Base-by-base conservation (phyloP, 2,888 invertebrate species). In the Tyria jacobaeae region DNA sequence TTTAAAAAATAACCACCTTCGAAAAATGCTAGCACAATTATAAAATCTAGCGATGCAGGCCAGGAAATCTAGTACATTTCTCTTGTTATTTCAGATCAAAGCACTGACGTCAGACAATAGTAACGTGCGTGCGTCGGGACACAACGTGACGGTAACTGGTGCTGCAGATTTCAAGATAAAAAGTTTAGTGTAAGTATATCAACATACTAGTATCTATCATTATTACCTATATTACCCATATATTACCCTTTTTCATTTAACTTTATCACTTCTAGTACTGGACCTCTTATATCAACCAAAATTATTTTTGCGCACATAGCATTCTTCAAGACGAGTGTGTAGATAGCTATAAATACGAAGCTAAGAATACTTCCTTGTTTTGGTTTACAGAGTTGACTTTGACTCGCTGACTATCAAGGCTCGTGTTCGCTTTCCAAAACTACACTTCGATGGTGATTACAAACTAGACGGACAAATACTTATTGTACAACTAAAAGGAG, bases 401-500 rank as follows among this genome's bases (percentile, higher is more conserved):
- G 88, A 94, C 15, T 92, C 94, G 5, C 71, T 94, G 17, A 89
- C 84, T 3, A 94, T 95, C 67, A 84, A 85, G 24, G 89, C 91
- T 5, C 91, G 89, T 2, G 86, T 96, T 0, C 89, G 87, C 2
- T 89, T 96, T 70, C 95, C 95, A 0, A 89, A 87, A 62, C 84
- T 96, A 21, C 89, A 90, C 71, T 89, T 96, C 48, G 91, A 94
- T 0, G 95, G 95, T 0, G 85, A 87, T 39, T 96, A 96, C 83
- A 94, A 94, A 61, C 76, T 96, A 15, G 94, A 96, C 75, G 92
- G 95, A 0, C 88, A 91, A 21, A 79, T 96, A 15, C 78, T 96
- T n/a, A 84, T 95, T 4, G 71, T 96, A 24, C 95, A 95, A 0
- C 86, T 96, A 44, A 88, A 88, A 12, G 96, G 96, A 53, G 87